Percentiles rank a stretch among this genome's conserved stretches.
Evolutionary conservation across 2,113 vertebrate species (phyloP).

Genomic region (Pogona vitticeps): DNA sequence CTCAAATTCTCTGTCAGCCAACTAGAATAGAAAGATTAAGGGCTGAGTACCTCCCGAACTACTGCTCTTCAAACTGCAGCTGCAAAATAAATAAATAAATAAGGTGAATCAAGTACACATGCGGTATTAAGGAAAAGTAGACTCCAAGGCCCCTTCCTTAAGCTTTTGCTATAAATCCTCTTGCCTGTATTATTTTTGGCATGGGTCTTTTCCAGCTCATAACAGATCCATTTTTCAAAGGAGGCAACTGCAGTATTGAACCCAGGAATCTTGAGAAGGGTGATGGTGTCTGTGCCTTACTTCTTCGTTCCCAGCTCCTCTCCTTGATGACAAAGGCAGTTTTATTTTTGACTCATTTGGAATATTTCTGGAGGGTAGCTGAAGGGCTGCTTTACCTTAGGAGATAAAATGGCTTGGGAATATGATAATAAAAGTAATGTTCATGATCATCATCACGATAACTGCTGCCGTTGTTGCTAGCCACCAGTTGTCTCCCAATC

Average conservation of each 20-base stretch:
- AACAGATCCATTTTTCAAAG: conserved; percentile 57
- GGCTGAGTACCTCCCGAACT: background rate
- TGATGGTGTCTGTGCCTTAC: conserved; percentile 13
- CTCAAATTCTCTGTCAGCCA: background rate
- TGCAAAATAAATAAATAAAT: conserved; percentile 27
- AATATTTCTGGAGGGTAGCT: conserved; percentile 41
- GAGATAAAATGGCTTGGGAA: conserved; percentile 48
- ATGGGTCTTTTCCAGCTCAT: conserved; percentile 48
- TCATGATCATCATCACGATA: too few species aligned
- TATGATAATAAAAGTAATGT: background rate
- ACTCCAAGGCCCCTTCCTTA: conserved; percentile 52
- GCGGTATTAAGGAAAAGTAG: conserved; percentile 44
- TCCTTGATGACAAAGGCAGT: conserved; percentile 6
- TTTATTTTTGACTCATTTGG: conserved; percentile 34
- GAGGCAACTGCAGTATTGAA: conserved; percentile 41
- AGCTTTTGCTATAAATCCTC: conserved; percentile 53
- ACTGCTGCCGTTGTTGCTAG: too few species aligned
- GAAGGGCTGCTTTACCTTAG: conserved; percentile 44
- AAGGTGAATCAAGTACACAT: conserved; percentile 10
- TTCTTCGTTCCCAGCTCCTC: conserved; percentile 25
- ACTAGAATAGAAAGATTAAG: background rate
- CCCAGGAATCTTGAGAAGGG: conserved; percentile 14
- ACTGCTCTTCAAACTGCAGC: conserved; percentile 26
- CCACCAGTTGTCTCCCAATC: too few species aligned
- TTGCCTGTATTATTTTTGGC: conserved; percentile 54